These are phyloP conservation scores for Ctenicera cuprea DNA, from an alignment of 2,888 invertebrate species.

Conservation along the genomic window DNA sequence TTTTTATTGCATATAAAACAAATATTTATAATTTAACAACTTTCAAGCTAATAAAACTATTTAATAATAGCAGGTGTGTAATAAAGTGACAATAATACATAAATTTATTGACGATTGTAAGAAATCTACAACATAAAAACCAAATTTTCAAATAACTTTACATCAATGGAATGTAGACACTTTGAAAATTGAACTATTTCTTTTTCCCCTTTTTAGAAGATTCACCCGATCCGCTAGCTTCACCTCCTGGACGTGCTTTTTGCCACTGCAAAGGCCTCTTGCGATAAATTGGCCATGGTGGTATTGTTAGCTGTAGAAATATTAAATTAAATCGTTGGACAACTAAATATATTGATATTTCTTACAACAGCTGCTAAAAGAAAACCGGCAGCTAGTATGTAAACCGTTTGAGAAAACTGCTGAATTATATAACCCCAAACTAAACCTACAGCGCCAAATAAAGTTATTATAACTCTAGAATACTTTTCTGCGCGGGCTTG, in stretches of 20 bases:
- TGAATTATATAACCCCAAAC: slow-evolving; percentile 95
- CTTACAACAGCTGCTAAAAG: slow-evolving; percentile 88
- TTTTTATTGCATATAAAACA: too few species aligned
- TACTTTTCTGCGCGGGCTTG: slow-evolving; percentile 92
- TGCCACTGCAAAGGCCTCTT: slow-evolving; percentile 93
- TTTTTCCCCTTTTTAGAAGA: slow-evolving; percentile 63
- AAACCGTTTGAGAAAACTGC: slow-evolving; percentile 96
- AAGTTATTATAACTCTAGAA: slow-evolving; percentile 91
- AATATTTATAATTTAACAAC: too few species aligned
- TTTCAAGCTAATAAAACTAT: too few species aligned
- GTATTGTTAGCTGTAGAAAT: slow-evolving; percentile 83
- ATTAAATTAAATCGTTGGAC: slow-evolving; percentile 23
- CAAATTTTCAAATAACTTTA: background rate
- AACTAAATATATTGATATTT: slow-evolving; percentile 64
- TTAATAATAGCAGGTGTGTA: too few species aligned
- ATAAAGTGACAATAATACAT: too few species aligned
- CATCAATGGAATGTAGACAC: background rate
- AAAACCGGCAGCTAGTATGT: slow-evolving; percentile 94
- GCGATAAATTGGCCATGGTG: slow-evolving; percentile 98
- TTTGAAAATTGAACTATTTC: slow-evolving; percentile 25
- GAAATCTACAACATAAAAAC: background rate
- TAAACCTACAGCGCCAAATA: slow-evolving; percentile 94
- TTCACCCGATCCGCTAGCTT: slow-evolving; percentile 57
- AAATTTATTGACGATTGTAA: too few species aligned
- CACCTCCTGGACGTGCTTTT: slow-evolving; percentile 77